phyloP scores from a whole-genome alignment of 2,888 invertebrate genomes.

The Margaritifera margaritifera region DNA sequence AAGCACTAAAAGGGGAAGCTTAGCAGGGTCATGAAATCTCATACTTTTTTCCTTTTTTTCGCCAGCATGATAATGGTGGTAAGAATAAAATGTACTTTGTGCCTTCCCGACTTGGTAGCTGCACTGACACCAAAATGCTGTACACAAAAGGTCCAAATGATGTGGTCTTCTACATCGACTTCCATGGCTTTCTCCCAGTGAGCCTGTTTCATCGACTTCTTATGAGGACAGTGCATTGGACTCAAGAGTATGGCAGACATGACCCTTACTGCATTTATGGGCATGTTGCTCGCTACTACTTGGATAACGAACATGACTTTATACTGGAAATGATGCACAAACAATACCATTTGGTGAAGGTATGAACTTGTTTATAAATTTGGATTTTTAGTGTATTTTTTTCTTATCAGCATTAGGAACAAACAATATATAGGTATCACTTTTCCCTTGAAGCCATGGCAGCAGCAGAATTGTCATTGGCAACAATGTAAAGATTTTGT shows the following conservation, averaged over 20 bases:
- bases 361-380: slow-evolving; percentile 18
- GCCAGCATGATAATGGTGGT: slow-evolving; percentile 21
- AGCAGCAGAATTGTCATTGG: too few species aligned
- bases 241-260: slow-evolving; percentile 63
- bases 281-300: slow-evolving; percentile 61
- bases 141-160: slow-evolving; percentile 52
- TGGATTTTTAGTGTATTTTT: too few species aligned
- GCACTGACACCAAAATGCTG: slow-evolving; percentile 35
- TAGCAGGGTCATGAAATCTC: too few species aligned
- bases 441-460: too few species aligned
- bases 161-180: slow-evolving; percentile 68
- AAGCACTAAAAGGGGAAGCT: too few species aligned
- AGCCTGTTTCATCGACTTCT: slow-evolving; percentile 65
- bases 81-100: slow-evolving; percentile 58
- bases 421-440: too few species aligned
- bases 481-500: too few species aligned
- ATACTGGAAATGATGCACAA: slow-evolving; percentile 56
- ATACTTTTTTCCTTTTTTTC: too few species aligned
- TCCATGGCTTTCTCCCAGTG: slow-evolving; percentile 67
- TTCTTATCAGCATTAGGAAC: too few species aligned
- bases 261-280: slow-evolving; percentile 61
- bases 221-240: slow-evolving; percentile 65
- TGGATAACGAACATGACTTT: slow-evolving; percentile 71
- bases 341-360: slow-evolving; percentile 64
- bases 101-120: slow-evolving; percentile 56